phyloP scores from a whole-genome alignment of 2,888 invertebrate genomes.

The Acleris laterana region DNA sequence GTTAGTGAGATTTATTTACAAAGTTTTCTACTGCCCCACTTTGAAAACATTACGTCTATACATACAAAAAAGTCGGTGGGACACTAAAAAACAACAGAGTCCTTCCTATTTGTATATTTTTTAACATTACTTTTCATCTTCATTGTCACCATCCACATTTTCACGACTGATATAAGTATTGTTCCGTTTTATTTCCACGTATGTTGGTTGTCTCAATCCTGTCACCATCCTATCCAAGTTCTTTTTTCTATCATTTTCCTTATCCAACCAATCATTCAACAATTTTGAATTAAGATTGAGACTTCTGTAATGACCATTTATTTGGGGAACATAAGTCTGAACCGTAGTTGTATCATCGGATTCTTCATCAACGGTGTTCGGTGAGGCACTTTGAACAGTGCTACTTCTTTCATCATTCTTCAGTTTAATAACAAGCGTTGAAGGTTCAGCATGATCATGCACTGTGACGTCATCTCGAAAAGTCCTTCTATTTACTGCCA shows the following conservation, averaged over 20 bases:
- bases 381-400: constrained; percentile 30
- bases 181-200: constrained; percentile 72
- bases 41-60: constrained; percentile 29
- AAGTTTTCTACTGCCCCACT: constrained; percentile 40
- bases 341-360: constrained; percentile 45
- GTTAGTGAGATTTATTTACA: constrained; percentile 42
- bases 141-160: constrained; percentile 30
- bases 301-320: constrained; percentile 74
- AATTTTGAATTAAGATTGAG: constrained; percentile 56
- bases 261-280: constrained; percentile 52
- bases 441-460: constrained; percentile 42
- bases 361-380: constrained; percentile 15
- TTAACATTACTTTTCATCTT: constrained; percentile 16
- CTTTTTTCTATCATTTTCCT: constrained; percentile 61
- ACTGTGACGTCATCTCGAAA: constrained; percentile 35
- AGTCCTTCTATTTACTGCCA: constrained; percentile 45
- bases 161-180: constrained; percentile 45
- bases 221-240: constrained; percentile 61
- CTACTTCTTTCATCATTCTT: constrained; percentile 48
- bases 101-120: constrained; percentile 8
- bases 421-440: constrained; percentile 57
- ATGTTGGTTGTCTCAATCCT: constrained; percentile 55
- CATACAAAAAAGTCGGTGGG: constrained; percentile 44
- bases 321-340: constrained; percentile 69
- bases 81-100: constrained; percentile 29